A percentile compares a stretch with the other conserved stretches of the same genome.
phyloP scores from a whole-genome alignment of 2,888 invertebrate species.

The Drosophila aldrichi region DNA sequence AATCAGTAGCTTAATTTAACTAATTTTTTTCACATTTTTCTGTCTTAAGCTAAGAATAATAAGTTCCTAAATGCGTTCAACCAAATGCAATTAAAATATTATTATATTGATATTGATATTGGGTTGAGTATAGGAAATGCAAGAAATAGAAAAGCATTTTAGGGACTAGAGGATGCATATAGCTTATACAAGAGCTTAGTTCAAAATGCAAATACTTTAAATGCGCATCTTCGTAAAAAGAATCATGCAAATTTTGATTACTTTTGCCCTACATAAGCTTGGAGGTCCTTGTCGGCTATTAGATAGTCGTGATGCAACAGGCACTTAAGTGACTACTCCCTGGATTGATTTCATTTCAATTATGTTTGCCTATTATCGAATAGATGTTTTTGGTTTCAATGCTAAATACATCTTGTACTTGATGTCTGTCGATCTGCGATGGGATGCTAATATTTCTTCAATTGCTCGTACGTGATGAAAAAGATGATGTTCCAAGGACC shows the following conservation, averaged over 20 bases:
- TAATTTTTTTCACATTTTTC: conserved; percentile 37
- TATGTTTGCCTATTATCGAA: conserved; percentile 40
- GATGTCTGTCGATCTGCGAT: conserved; percentile 24
- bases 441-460: conserved; percentile 89
- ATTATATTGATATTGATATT: neutral
- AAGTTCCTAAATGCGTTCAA: conserved; percentile 28
- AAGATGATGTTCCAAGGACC: conserved; percentile 99
- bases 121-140: conserved; percentile 33
- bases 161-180: conserved; percentile 31
- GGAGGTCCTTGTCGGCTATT: conserved; percentile 44
- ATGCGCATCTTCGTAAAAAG: conserved; percentile 25
- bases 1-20: conserved; percentile 42
- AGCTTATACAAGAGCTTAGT: conserved; percentile 7
- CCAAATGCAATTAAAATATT: conserved; percentile 29
- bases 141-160: conserved; percentile 19
- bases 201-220: conserved; percentile 59
- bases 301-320: conserved; percentile 53
- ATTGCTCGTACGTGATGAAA: conserved; percentile 96
- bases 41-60: conserved; percentile 13
- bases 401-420: conserved; percentile 70
- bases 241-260: conserved; percentile 20
- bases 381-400: conserved; percentile 67
- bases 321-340: conserved; percentile 54
- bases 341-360: conserved; percentile 36
- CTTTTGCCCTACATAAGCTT: conserved; percentile 22